These are phyloP conservation scores for Macrochelys suwanniensis DNA, from an alignment of 2,797 vertebrate genomes.

Conservation along the genomic window DNA sequence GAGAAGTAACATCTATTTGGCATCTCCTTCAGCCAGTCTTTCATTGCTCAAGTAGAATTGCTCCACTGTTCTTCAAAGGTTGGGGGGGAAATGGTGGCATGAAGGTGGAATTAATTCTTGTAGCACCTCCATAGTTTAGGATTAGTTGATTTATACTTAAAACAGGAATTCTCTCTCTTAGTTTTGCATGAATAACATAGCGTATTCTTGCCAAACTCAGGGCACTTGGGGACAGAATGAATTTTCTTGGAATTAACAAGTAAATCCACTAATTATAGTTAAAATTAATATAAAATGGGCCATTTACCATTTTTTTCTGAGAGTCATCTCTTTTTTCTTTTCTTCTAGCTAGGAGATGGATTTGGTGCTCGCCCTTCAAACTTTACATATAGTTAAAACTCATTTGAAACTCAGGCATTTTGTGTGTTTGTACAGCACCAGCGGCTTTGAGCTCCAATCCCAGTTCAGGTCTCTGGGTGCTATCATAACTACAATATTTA, in stretches of 20 bases:
- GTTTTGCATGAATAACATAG: background rate
- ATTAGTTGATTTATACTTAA: background rate
- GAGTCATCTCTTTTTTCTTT: background rate
- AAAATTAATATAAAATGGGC: background rate
- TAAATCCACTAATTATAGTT: background rate
- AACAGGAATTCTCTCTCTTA: background rate
- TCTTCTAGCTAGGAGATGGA: background rate
- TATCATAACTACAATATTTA: background rate
- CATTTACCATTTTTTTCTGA: background rate
- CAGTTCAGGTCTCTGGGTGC: background rate
- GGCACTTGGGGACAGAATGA: background rate
- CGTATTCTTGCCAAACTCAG: background rate
- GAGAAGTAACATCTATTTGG: constrained; percentile 47
- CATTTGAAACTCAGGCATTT: background rate
- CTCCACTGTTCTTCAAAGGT: constrained; percentile 24
- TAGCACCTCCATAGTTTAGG: background rate
- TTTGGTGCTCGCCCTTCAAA: background rate
- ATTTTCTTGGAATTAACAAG: background rate
- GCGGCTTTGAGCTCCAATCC: background rate
- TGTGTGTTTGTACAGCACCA: background rate
- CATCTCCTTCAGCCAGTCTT: constrained; percentile 42
- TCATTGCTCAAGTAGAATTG: background rate
- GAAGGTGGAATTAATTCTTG: background rate
- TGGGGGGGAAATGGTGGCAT: background rate
- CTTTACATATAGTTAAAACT: background rate